A percentile compares a stretch with the other conserved stretches of the same genome.
Evolutionary conservation across 2,888 invertebrate genomes (phyloP).

Genomic region (Octonoba sinensis): DNA sequence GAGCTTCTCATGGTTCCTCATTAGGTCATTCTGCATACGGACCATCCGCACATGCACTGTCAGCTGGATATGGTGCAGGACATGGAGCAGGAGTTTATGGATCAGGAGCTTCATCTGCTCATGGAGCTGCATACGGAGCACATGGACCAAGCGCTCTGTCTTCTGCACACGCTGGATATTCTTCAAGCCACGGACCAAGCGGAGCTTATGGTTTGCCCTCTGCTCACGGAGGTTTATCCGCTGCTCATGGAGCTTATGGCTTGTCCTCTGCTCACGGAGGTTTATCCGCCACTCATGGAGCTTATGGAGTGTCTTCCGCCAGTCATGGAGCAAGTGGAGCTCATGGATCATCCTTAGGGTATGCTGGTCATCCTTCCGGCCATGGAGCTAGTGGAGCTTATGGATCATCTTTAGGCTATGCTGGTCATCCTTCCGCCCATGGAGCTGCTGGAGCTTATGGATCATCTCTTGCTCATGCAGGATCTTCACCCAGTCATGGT

Average conservation of each 20-base stretch:
- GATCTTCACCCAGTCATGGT: neutral
- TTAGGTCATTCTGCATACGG: neutral
- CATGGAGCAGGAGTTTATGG: neutral
- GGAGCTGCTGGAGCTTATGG: constrained; percentile 11
- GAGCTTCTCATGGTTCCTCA: neutral
- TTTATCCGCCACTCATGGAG: neutral
- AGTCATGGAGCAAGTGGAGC: neutral
- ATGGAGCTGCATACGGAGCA: too few species aligned
- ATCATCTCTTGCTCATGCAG: neutral
- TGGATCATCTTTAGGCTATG: constrained; percentile 6
- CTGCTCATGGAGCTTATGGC: neutral
- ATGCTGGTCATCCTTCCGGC: neutral
- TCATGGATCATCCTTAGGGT: neutral
- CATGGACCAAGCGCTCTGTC: too few species aligned
- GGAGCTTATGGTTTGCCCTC: too few species aligned
- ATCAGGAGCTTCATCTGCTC: too few species aligned
- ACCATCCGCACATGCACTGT: neutral
- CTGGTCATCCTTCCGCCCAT: neutral
- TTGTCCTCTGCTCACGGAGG: constrained; percentile 9
- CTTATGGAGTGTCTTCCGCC: neutral
- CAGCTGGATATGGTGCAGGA: neutral
- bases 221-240: neutral
- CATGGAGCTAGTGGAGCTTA: neutral
- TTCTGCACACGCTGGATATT: too few species aligned
- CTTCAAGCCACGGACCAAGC: too few species aligned